Conservation (phyloP, 2,888 invertebrate species). For the Amblyjoppa proteus region DNA sequence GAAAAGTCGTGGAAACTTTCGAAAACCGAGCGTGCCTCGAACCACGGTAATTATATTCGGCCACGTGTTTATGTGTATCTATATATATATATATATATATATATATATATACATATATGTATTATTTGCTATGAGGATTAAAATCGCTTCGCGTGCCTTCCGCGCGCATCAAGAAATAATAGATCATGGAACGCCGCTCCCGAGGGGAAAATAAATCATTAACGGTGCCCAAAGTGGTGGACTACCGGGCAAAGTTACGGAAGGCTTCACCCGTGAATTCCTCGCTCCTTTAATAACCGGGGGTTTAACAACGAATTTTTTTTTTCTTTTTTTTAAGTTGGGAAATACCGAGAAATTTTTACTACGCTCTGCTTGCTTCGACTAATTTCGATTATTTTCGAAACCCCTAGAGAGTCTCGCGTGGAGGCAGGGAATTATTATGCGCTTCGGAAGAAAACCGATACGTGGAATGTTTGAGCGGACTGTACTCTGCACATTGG, state of each 20-base stretch:
- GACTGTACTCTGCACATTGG: conserved; percentile 30
- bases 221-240: conserved; percentile 6
- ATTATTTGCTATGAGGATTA: conserved; percentile 49
- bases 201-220: conserved; percentile 20
- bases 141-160: conserved; percentile 55
- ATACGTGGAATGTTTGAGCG: conserved; percentile 1
- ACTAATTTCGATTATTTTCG: neutral
- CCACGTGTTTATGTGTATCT: neutral
- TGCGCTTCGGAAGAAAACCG: neutral
- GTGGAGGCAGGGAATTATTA: neutral
- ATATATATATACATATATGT: neutral
- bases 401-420: neutral
- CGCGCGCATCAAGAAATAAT: neutral
- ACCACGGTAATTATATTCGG: conserved; percentile 50
- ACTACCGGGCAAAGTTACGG: conserved; percentile 25
- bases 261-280: conserved; percentile 25
- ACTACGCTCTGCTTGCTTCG: neutral
- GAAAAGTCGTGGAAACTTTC: conserved; percentile 63
- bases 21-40: conserved; percentile 17
- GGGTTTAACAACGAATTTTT: neutral
- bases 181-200: neutral
- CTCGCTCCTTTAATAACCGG: neutral
- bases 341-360: conserved; percentile 15
- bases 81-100: neutral
- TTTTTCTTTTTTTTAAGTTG: neutral